Conservation (phyloP, 2,888 invertebrate genomes). For the Rhagonycha fulva region DNA sequence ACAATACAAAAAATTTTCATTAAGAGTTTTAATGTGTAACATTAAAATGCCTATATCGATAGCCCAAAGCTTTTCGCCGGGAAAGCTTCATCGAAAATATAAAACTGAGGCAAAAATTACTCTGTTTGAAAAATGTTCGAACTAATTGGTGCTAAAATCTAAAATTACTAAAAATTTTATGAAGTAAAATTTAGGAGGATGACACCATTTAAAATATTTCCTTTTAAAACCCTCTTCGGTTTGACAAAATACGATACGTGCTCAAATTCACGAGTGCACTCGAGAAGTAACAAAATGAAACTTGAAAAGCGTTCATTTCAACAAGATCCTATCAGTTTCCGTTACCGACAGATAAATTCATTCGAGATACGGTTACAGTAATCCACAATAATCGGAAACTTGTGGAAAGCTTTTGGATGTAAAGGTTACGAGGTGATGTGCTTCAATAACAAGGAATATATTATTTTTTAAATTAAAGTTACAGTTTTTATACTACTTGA, state of each 20-base stretch:
- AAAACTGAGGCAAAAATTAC: background rate
- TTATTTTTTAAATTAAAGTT: background rate
- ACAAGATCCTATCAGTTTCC: slow-evolving; percentile 4
- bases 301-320: background rate
- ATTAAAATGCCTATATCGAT: background rate
- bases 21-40: background rate
- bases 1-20: background rate
- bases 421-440: slow-evolving; percentile 1
- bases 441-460: background rate
- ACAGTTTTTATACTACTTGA: background rate
- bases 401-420: background rate
- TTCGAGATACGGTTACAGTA: slow-evolving; percentile 1
- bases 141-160: background rate
- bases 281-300: background rate
- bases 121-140: no score
- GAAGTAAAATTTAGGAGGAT: background rate
- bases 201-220: background rate
- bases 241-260: slow-evolving; percentile 1
- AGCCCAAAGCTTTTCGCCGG: background rate
- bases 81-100: background rate
- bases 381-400: slow-evolving; percentile 2
- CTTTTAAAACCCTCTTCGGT: background rate
- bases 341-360: slow-evolving; percentile 3
- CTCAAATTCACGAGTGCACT: background rate
- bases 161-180: background rate